Base-by-base conservation (phyloP, 2,113 vertebrate species). In the Nansenia antarctica region DNA sequence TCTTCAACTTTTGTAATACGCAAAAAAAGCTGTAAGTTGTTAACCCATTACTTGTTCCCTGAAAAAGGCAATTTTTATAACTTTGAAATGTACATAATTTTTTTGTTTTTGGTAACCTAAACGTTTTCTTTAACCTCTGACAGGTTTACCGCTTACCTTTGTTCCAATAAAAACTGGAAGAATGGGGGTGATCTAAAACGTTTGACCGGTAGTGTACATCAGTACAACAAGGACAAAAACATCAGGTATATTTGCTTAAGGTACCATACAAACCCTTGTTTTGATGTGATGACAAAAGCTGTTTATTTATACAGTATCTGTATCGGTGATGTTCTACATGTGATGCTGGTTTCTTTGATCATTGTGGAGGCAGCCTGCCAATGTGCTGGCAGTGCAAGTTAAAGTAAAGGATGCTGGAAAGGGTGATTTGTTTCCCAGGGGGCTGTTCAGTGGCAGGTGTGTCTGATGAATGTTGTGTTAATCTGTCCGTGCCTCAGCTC, bases 341-440 rank as follows among this genome's bases (percentile, higher is more conserved):
- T 11, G 11, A 35, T n/a, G n/a, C n/a, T n/a, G n/a, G 20, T 22
- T 1, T 52, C 49, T 24, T 20, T 52, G 49, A n/a, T 3, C 26
- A 55, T 22, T 24, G 26, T 24, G 26, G 11, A 29, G 26, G 53
- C 5, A 54, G 24, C 14, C 22, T 18, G 53, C 26, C 12, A 27
- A 55, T 55, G 53, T 55, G 26, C 53, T 55, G 12, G 53, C 53
- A 14, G 53, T 15, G 53, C 53, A 29, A 29, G 26, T 29, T 26
- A 42, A 54, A 53, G 65, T 62, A 27, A 42, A 32, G 59, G 57
- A 52, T 70, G 73, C 73, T 74, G 72, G 65, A 52, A 74, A 63
- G n/a, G 70, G 47, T 39, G 68, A 47, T 60, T 62, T 53, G 32
- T 26, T 69, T 69, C 68, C 73, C 67, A 45, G n/a, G 27, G 32